phyloP scores from a whole-genome alignment of 2,113 vertebrate genomes.

The Gopherus flavomarginatus region DNA sequence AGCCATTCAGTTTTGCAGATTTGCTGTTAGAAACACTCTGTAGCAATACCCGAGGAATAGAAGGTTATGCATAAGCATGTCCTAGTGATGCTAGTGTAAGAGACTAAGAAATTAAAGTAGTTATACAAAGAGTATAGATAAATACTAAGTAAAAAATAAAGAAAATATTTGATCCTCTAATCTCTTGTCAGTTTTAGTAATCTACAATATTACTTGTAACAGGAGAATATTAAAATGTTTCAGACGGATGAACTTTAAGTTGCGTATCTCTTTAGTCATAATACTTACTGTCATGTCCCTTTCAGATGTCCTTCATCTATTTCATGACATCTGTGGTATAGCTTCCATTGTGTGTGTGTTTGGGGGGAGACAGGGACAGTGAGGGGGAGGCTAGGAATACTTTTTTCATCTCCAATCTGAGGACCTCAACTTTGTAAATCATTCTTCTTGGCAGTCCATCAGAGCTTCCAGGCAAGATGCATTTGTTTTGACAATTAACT shows the following conservation, averaged over 20 bases:
- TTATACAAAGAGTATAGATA: not conserved
- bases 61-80: rapidly evolving
- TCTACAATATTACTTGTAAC: not conserved
- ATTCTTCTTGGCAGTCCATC: not conserved
- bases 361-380: not conserved
- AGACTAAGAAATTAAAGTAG: not conserved
- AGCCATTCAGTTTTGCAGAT: not conserved
- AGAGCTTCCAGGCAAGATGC: slow-evolving; percentile 2
- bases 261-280: not conserved
- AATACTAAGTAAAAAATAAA: not conserved
- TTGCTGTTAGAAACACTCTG: not conserved
- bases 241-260: not conserved
- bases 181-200: not conserved
- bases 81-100: not conserved
- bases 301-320: not conserved
- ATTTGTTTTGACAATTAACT: slow-evolving; percentile 13
- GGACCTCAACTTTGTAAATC: slow-evolving; percentile 26
- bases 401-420: not conserved
- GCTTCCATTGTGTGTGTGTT: not conserved
- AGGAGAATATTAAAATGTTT: not conserved
- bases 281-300: not conserved
- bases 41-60: not conserved
- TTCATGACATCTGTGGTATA: not conserved
- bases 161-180: slow-evolving; percentile 8
- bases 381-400: not conserved